A percentile compares a stretch with the other conserved stretches of the same genome.
These are phyloP conservation scores for Choristoneura rosaceana DNA, from an alignment of 2,888 invertebrate genomes.

Conservation along the genomic window DNA sequence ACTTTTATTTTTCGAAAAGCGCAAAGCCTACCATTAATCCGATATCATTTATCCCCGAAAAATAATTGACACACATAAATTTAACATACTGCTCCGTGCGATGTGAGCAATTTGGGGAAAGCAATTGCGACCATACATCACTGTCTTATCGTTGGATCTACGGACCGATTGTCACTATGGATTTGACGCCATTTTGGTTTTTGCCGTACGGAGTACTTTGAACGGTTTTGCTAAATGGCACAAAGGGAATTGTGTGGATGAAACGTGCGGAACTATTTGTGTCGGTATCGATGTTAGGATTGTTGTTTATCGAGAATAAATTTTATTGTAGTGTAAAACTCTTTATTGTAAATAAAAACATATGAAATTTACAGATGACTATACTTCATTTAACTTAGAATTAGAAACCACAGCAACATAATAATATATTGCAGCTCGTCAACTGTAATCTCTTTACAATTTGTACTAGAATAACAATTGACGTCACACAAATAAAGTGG, in stretches of 20 bases:
- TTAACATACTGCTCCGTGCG: conserved; percentile 53
- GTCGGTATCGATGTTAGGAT: neutral
- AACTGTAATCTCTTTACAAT: no score
- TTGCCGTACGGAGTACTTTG: conserved; percentile 41
- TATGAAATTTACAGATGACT: no score
- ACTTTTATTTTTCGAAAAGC: neutral
- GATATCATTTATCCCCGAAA: conserved; percentile 55
- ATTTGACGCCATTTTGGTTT: conserved; percentile 49
- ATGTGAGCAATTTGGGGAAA: conserved; percentile 77
- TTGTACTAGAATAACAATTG: no score
- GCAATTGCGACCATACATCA: conserved; percentile 76
- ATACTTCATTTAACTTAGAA: no score
- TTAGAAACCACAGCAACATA: no score
- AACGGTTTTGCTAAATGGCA: conserved; percentile 40
- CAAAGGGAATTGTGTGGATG: conserved; percentile 7
- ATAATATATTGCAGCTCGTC: no score
- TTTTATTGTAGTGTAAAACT: no score
- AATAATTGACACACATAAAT: conserved; percentile 74
- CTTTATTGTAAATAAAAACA: no score
- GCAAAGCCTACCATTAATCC: conserved; percentile 39
- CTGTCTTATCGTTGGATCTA: conserved; percentile 74
- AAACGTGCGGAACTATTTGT: neutral
- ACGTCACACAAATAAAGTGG: no score
- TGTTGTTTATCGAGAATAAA: neutral
- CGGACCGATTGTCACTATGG: conserved; percentile 66